These are phyloP conservation scores for Lutjanus erythropterus DNA, from an alignment of 2,113 vertebrate species.

Conservation along the genomic window DNA sequence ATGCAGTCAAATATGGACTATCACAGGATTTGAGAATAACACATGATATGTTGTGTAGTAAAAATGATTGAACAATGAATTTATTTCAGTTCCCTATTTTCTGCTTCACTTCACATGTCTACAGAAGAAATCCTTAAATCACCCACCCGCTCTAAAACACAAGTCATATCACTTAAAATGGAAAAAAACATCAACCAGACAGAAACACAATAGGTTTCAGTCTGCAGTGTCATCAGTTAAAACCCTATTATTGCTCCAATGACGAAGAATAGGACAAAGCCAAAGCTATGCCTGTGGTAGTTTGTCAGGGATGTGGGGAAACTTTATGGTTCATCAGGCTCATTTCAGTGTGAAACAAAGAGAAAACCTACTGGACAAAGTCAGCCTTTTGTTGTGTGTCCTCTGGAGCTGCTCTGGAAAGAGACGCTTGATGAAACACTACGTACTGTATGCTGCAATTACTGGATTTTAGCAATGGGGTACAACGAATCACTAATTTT, in stretches of 20 bases:
- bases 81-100: slow-evolving; percentile 1
- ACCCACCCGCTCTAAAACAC: slow-evolving; percentile 9
- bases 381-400: slow-evolving; percentile 46
- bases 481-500: neutral
- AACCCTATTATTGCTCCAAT: slow-evolving; percentile 18
- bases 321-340: slow-evolving; percentile 41
- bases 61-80: neutral
- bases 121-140: slow-evolving; percentile 2
- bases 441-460: neutral
- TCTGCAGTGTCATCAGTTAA: slow-evolving; percentile 34
- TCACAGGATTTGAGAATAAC: neutral
- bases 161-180: neutral
- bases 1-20: neutral
- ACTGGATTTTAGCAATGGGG: slow-evolving; percentile 2
- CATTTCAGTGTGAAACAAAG: slow-evolving; percentile 54
- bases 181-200: neutral
- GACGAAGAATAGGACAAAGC: slow-evolving; percentile 16
- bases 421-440: slow-evolving; percentile 18
- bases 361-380: slow-evolving; percentile 23
- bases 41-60: neutral
- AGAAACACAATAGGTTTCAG: slow-evolving; percentile 10
- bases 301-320: slow-evolving; percentile 29
- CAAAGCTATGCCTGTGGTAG: slow-evolving; percentile 4
- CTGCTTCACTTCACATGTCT: neutral
- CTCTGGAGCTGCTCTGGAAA: slow-evolving; percentile 39